A percentile compares a stretch with the other conserved stretches of the same genome.
Conservation (phyloP, 2,797 vertebrate genomes). For the Sebastes diaconus region DNA sequence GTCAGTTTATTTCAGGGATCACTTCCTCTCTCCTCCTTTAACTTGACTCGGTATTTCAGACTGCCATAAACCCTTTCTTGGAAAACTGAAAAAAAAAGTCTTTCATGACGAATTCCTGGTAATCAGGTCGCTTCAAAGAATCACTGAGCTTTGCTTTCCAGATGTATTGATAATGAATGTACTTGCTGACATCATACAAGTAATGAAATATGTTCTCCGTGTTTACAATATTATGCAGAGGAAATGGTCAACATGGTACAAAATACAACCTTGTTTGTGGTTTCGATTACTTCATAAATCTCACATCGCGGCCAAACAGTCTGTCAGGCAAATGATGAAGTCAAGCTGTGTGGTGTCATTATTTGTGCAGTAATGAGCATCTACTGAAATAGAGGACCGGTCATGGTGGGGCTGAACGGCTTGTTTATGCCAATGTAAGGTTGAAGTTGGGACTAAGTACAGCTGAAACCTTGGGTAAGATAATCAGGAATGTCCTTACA, state of each 20-base stretch:
- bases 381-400: not conserved
- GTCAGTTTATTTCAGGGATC: slow-evolving; percentile 73
- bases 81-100: slow-evolving; percentile 25
- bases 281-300: slow-evolving; percentile 9
- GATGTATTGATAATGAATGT: not conserved
- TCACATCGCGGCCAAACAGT: not conserved
- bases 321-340: slow-evolving; percentile 18
- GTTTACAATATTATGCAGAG: not conserved
- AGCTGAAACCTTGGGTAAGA: not conserved
- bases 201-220: not conserved
- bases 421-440: slow-evolving; percentile 20
- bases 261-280: not conserved
- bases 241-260: not conserved
- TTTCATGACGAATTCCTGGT: slow-evolving; percentile 24
- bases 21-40: slow-evolving; percentile 67
- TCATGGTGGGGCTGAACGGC: not conserved
- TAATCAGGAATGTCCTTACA: not conserved
- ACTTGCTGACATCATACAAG: not conserved
- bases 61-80: slow-evolving; percentile 40
- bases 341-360: slow-evolving; percentile 19
- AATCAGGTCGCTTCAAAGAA: slow-evolving; percentile 11
- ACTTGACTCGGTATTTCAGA: slow-evolving; percentile 53
- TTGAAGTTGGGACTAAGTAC: not conserved
- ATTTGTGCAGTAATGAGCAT: slow-evolving; percentile 7
- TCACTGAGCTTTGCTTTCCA: not conserved